These are phyloP conservation scores for Coenobita brevimanus DNA, from an alignment of 1,140 invertebrate genomes.

Conservation along the genomic window DNA sequence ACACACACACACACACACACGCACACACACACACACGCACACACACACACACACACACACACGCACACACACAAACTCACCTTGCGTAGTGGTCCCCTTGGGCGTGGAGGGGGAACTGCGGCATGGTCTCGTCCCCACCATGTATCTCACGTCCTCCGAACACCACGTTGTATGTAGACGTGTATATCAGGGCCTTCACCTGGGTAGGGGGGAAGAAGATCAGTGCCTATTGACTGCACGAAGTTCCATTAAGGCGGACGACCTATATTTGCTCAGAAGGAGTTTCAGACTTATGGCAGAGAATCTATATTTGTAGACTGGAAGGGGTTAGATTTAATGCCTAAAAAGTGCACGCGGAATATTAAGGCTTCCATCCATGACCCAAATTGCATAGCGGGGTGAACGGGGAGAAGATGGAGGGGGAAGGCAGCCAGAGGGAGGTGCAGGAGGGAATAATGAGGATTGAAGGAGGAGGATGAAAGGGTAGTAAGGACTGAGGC, in stretches of 20 bases:
- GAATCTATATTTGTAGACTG: too few species aligned
- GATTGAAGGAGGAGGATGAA: background rate
- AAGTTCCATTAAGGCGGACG: too few species aligned
- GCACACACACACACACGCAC: background rate
- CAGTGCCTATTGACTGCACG: too few species aligned
- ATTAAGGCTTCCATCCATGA: too few species aligned
- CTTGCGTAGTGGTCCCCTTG: constrained; percentile 39
- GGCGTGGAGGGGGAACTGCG: constrained; percentile 11
- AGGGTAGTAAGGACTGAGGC: background rate
- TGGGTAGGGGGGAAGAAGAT: background rate
- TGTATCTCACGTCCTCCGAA: constrained; percentile 5
- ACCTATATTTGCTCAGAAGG: too few species aligned
- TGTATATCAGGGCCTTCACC: constrained; percentile 26
- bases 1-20: too few species aligned
- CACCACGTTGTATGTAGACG: constrained; percentile 41
- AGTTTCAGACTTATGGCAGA: too few species aligned
- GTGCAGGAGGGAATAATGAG: background rate
- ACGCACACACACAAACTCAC: background rate
- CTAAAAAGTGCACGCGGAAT: background rate
- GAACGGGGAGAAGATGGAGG: background rate
- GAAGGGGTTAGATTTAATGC: background rate
- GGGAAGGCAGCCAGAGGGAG: background rate
- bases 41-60: background rate
- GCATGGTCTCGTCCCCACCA: constrained; percentile 14
- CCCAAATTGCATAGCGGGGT: background rate